Conservation (phyloP, 23 tunicate species). For the Halocynthia roretzi region DNA sequence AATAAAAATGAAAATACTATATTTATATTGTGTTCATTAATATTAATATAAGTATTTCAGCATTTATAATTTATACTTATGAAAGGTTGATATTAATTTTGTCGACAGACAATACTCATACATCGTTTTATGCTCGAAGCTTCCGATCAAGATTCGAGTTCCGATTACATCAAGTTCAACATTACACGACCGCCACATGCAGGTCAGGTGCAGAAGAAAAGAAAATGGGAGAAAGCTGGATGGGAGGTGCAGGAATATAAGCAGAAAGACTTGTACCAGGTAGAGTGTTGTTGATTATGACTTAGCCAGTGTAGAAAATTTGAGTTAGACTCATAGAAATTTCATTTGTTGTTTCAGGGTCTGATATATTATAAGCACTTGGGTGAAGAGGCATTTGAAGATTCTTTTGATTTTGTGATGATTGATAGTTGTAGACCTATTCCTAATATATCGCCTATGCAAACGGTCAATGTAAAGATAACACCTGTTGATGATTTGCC, state of each 20-base stretch:
- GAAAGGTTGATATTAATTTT: not conserved
- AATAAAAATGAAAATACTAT: not conserved
- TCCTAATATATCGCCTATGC: constrained; percentile 65
- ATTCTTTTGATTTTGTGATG: constrained; percentile 68
- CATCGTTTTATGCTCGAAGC: constrained; percentile 87
- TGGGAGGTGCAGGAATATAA: constrained; percentile 60
- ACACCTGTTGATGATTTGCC: constrained; percentile 83
- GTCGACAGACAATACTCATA: constrained; percentile 46
- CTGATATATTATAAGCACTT: constrained; percentile 75
- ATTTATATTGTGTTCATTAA: not conserved
- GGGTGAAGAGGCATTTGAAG: constrained; percentile 78
- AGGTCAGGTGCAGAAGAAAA: constrained; percentile 57
- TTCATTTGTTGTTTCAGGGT: constrained; percentile 34
- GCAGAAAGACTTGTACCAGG: constrained; percentile 74
- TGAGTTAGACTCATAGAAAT: too few species aligned
- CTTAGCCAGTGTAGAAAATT: too few species aligned
- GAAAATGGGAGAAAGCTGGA: constrained; percentile 72
- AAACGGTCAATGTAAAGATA: constrained; percentile 51
- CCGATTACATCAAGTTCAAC: constrained; percentile 64
- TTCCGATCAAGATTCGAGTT: constrained; percentile 66
- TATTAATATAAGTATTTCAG: too few species aligned
- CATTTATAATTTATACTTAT: not conserved
- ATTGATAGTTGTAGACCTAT: constrained; percentile 51
- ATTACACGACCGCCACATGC: constrained; percentile 84
- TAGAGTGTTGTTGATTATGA: not conserved